Evolutionary conservation across 2,888 invertebrate species (phyloP), one percentile per base, ranked within the genome.

Genomic region (Andrena minutula): DNA sequence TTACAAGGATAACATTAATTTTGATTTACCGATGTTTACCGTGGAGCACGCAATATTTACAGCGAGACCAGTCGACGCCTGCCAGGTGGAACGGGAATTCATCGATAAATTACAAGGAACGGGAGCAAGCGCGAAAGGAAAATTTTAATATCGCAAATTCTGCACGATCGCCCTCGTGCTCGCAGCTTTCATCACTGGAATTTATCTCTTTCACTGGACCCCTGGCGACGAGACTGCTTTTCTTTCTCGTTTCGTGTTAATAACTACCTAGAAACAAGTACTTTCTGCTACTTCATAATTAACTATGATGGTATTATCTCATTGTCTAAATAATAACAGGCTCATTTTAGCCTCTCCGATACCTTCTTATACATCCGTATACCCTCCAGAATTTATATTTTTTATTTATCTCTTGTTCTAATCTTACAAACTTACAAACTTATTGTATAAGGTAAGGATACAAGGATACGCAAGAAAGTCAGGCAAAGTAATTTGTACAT

Each of bases 141-240:
- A 63, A 41, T 63, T 41, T 63, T 63, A 63, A 63, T 63, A 63
- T 63, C 63, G 63, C 41, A 41, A 63, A 32, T 23, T 63, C 35
- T 41, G 41, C 23, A 41, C 63, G 41, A 41, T 63, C 35, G 41
- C 32, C 63, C 23, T 23, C 63, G 23, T 35, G 63, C 6, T 26
- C 41, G 23, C 10, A 63, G 41, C 63, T 63, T 63, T 63, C 63
- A 41, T 63, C 63, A 26, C 23, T 35, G 63, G 63, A 32, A 63
- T 32, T 63, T 26, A 23, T 63, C 35, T 63, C 63, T 41, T 63
- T 41, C 63, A 63, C 63, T 35, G 41, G 63, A 63, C 35, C 12
- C 23, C 23, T 26, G 63, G 2, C 41, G 41, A 41, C 12, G 16
- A 16, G 26, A 6, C 23, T 63, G 41, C 12, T 23, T 41, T 63